phyloP scores from a whole-genome alignment of 1,140 invertebrate genomes.

The Calosoma granatense region DNA sequence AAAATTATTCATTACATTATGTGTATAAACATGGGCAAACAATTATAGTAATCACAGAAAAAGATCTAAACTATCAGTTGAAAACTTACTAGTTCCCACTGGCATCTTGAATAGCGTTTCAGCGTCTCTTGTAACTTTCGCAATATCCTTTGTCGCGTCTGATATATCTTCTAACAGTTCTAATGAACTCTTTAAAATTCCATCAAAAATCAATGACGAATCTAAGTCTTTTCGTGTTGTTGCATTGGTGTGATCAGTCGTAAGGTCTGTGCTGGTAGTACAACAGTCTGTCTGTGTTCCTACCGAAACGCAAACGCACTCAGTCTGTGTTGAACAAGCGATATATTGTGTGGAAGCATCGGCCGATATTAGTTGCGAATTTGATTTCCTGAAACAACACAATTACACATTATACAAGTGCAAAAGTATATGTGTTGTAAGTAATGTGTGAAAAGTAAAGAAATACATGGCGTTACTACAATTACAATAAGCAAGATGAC shows the following conservation, averaged over 20 bases:
- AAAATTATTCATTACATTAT: not conserved
- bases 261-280: too few species aligned
- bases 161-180: not conserved
- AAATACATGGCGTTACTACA: too few species aligned
- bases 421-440: too few species aligned
- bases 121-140: not conserved
- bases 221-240: not conserved
- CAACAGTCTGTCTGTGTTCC: not conserved
- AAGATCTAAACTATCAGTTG: not conserved
- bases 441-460: too few species aligned
- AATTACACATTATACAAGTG: too few species aligned
- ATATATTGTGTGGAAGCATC: not conserved
- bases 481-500: too few species aligned
- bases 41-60: not conserved
- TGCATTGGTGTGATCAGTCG: not conserved
- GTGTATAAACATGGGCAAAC: not conserved
- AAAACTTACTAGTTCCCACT: slow-evolving; percentile 16
- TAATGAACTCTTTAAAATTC: not conserved
- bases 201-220: not conserved
- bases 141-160: not conserved
- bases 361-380: not conserved
- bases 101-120: slow-evolving; percentile 12
- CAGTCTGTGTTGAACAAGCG: not conserved
- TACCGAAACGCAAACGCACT: not conserved
- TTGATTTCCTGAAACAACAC: too few species aligned